These are phyloP conservation scores for Calonectris borealis DNA, from an alignment of 2,113 vertebrate species.

Conservation along the genomic window DNA sequence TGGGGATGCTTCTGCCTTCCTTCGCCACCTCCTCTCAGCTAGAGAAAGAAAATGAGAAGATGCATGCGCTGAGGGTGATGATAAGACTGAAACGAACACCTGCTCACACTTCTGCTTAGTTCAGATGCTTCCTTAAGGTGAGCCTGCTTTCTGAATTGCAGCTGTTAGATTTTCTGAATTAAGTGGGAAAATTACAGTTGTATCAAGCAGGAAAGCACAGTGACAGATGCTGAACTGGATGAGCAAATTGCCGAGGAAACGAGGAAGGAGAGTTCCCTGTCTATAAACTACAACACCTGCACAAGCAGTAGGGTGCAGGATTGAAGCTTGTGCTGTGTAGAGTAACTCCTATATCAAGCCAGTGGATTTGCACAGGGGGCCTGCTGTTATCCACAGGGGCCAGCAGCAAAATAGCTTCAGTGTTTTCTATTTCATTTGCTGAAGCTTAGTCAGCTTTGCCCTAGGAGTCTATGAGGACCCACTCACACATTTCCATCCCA, in stretches of 20 bases:
- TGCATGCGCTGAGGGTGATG: not conserved
- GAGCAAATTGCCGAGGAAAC: not conserved
- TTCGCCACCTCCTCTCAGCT: not conserved
- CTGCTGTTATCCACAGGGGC: not conserved
- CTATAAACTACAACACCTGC: not conserved
- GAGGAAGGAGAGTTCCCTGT: not conserved
- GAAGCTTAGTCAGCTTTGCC: slow-evolving; percentile 4
- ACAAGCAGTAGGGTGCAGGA: not conserved
- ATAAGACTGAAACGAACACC: not conserved
- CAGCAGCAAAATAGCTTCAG: not conserved
- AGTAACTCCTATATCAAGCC: not conserved
- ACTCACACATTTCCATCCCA: not conserved
- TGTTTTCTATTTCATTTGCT: not conserved
- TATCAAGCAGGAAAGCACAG: not conserved
- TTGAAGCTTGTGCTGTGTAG: not conserved
- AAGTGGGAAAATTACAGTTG: not conserved
- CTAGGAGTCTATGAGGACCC: not conserved
- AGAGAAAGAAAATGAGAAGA: not conserved
- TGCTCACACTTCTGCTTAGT: not conserved
- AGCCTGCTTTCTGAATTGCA: not conserved
- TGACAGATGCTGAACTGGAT: not conserved
- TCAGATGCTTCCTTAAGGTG: not conserved
- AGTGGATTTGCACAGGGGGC: not conserved
- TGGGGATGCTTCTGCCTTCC: not conserved
- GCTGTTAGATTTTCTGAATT: not conserved